A percentile compares a stretch with the other conserved stretches of the same genome.
phyloP scores from a whole-genome alignment of 2,797 vertebrate species.

The Tragopan temminckii region DNA sequence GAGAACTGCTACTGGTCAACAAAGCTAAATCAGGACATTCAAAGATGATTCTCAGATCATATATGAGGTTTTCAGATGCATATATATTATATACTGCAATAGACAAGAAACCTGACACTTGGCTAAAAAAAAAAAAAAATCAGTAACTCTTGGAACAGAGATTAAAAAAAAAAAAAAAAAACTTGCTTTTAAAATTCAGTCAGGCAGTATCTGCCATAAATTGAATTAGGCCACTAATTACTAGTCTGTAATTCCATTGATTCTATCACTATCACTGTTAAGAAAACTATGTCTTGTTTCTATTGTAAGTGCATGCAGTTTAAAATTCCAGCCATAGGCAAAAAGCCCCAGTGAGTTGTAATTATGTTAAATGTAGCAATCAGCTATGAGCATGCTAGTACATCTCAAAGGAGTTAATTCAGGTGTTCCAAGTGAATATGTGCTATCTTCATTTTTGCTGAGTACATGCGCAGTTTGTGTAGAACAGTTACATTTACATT shows the following conservation, averaged over 20 bases:
- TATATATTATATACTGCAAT: neutral
- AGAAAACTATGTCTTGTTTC: neutral
- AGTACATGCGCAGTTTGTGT: neutral
- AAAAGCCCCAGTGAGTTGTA: neutral
- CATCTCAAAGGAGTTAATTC: constrained; percentile 8
- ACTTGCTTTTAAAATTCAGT: neutral
- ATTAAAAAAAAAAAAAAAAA: neutral
- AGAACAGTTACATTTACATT: neutral
- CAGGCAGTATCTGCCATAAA: neutral
- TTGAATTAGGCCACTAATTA: neutral
- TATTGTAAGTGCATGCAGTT: neutral
- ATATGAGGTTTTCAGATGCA: neutral
- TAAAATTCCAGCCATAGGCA: neutral
- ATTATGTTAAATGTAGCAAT: neutral
- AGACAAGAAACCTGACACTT: neutral
- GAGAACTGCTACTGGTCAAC: neutral
- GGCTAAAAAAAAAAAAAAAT: neutral
- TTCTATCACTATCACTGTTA: neutral
- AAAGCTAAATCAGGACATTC: neutral
- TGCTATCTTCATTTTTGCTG: neutral
- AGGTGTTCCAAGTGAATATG: neutral
- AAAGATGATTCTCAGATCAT: neutral
- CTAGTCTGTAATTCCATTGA: neutral
- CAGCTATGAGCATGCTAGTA: neutral
- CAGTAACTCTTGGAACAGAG: neutral